A percentile compares a stretch with the other conserved stretches of the same genome.
These are phyloP conservation scores for Ceuthmochares aereus DNA, from an alignment of 2,113 vertebrate species.

Conservation along the genomic window DNA sequence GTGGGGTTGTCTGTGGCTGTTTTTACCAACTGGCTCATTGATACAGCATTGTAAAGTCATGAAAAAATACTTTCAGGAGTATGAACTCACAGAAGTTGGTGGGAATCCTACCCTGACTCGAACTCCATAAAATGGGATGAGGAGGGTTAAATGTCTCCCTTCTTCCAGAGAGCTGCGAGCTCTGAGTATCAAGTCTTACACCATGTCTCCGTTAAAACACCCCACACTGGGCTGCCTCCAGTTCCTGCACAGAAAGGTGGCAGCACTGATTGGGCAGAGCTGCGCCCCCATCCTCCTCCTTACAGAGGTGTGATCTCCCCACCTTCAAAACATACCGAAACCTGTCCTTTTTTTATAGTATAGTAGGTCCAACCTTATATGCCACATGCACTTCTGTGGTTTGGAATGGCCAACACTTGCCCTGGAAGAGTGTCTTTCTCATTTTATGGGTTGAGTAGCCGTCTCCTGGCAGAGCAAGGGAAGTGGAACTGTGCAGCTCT, in stretches of 20 bases:
- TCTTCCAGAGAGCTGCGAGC: neutral
- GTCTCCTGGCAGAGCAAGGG: neutral
- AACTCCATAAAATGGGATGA: neutral
- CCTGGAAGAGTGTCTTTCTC: neutral
- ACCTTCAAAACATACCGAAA: neutral
- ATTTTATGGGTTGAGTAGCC: neutral
- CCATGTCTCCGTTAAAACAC: neutral
- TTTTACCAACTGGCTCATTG: neutral
- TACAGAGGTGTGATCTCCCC: neutral
- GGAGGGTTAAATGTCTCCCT: neutral
- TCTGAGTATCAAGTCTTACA: neutral
- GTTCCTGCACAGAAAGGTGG: neutral
- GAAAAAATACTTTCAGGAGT: neutral
- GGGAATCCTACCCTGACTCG: neutral
- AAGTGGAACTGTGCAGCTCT: neutral
- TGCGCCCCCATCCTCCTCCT: neutral
- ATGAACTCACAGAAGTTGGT: neutral
- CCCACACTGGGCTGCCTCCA: accelerated
- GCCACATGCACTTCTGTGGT: neutral
- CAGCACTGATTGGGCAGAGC: accelerated
- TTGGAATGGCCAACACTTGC: neutral
- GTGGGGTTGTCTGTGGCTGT: neutral
- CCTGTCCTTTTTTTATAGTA: neutral
- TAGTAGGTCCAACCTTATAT: neutral
- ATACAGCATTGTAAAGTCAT: neutral